phyloP scores from a whole-genome alignment of 2,113 vertebrate genomes.

The Gobio gobio region DNA sequence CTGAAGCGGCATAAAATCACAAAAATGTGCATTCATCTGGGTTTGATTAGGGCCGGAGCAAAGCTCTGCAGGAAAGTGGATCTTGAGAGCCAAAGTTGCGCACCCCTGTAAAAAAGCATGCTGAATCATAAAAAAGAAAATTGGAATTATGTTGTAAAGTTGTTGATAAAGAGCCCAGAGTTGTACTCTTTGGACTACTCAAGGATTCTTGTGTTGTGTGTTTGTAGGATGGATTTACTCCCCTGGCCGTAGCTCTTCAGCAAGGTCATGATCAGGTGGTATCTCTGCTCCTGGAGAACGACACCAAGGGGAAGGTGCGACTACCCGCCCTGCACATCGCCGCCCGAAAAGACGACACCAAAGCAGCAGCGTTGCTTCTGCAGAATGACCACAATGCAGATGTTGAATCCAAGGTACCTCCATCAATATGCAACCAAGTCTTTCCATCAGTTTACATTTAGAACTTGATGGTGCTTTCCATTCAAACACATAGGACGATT shows the following conservation, averaged over 20 bases:
- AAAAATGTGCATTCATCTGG: too few relatives aligned
- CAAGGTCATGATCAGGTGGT: slow-evolving; percentile 98
- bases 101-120: too few relatives aligned
- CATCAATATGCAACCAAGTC: neutral
- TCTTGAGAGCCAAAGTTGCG: too few relatives aligned
- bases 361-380: slow-evolving; percentile 92
- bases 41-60: too few relatives aligned
- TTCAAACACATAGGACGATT: neutral
- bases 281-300: slow-evolving; percentile 94
- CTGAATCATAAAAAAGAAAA: too few relatives aligned
- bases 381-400: slow-evolving; percentile 97
- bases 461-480: slow-evolving; percentile 59
- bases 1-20: too few relatives aligned
- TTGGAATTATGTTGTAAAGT: too few relatives aligned
- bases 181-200: neutral
- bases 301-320: slow-evolving; percentile 97
- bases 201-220: slow-evolving; percentile 17
- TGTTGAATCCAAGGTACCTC: slow-evolving; percentile 94
- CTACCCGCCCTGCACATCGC: slow-evolving; percentile 96
- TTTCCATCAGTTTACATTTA: slow-evolving; percentile 5
- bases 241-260: slow-evolving; percentile 94
- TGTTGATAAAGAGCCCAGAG: too few relatives aligned
- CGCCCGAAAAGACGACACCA: slow-evolving; percentile 96
- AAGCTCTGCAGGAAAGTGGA: too few relatives aligned
- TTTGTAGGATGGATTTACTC: slow-evolving; percentile 93